Conservation (phyloP, 2,113 vertebrate genomes). For the Catharus bicknelli region DNA sequence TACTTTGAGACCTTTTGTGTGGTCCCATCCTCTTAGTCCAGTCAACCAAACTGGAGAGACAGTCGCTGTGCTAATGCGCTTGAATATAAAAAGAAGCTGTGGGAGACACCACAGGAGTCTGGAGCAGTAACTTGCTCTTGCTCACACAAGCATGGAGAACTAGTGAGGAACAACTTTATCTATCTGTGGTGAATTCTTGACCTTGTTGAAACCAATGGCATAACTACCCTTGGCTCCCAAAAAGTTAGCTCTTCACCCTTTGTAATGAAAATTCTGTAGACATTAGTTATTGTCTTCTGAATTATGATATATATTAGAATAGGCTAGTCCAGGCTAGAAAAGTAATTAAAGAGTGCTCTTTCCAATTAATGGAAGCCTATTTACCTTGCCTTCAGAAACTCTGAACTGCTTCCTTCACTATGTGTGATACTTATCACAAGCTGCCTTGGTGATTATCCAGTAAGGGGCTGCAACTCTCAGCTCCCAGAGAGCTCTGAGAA, state of each 20-base stretch:
- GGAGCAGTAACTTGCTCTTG: not conserved
- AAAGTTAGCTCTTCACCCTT: constrained; percentile 25
- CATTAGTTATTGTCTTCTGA: constrained; percentile 4
- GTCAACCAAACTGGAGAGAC: not conserved
- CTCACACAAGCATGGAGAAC: not conserved
- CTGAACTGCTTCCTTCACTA: constrained; percentile 47
- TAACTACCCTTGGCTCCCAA: constrained; percentile 1
- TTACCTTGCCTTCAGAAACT: constrained; percentile 56
- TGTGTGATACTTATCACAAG: constrained; percentile 48
- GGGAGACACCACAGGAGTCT: not conserved
- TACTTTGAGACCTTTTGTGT: not conserved
- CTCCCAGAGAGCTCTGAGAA: constrained; percentile 3
- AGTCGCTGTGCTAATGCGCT: not conserved
- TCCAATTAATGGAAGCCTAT: constrained; percentile 56
- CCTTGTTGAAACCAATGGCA: constrained; percentile 46
- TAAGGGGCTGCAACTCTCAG: not conserved
- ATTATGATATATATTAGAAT: constrained; percentile 56
- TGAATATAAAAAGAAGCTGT: not conserved
- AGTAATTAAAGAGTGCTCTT: constrained; percentile 58
- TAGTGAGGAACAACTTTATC: constrained; percentile 5
- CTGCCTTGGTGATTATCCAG: constrained; percentile 48
- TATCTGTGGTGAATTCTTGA: constrained; percentile 32
- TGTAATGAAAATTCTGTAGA: constrained; percentile 57
- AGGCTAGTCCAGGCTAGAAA: constrained; percentile 56
- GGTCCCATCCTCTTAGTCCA: not conserved